A percentile compares a stretch with the other conserved stretches of the same genome.
These are phyloP conservation scores for Bellardia bayeri DNA, from an alignment of 2,888 invertebrate genomes.

Conservation along the genomic window DNA sequence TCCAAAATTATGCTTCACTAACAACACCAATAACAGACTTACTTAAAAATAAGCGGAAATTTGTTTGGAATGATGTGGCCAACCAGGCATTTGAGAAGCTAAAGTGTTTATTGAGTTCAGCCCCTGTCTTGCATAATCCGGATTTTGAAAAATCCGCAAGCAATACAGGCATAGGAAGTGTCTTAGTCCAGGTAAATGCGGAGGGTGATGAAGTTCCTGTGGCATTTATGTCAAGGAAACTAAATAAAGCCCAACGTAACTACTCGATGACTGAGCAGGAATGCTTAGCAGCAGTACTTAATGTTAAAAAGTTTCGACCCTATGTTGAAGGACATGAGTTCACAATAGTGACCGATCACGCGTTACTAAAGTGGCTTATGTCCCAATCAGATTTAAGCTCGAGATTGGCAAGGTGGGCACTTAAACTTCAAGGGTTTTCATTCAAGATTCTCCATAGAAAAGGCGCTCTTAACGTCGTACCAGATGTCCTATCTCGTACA, in stretches of 20 bases:
- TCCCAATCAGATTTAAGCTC: constrained; percentile 75
- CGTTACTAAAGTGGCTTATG: constrained; percentile 76
- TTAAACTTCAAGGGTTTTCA: not conserved
- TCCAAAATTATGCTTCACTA: not conserved
- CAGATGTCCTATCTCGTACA: not conserved
- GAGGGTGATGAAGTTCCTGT: constrained; percentile 1
- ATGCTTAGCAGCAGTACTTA: constrained; percentile 59
- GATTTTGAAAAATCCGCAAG: constrained; percentile 55
- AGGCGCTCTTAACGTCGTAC: not conserved
- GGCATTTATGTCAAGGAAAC: constrained; percentile 1
- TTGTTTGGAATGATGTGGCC: not conserved
- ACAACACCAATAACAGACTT: not conserved
- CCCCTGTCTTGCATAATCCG: constrained; percentile 22
- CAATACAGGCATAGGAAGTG: constrained; percentile 18
- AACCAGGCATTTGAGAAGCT: constrained; percentile 5
- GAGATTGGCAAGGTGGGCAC: constrained; percentile 50
- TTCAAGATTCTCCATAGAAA: not conserved
- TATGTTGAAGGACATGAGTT: constrained; percentile 46
- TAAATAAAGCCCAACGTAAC: not conserved
- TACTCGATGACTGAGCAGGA: constrained; percentile 57
- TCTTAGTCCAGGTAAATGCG: not conserved
- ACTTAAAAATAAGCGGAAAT: not conserved
- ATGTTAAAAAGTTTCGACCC: constrained; percentile 58
- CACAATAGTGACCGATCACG: constrained; percentile 75
- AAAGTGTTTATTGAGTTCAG: constrained; percentile 12